Conservation (phyloP, 1,140 invertebrate species). For the Drosophila tristis region DNA sequence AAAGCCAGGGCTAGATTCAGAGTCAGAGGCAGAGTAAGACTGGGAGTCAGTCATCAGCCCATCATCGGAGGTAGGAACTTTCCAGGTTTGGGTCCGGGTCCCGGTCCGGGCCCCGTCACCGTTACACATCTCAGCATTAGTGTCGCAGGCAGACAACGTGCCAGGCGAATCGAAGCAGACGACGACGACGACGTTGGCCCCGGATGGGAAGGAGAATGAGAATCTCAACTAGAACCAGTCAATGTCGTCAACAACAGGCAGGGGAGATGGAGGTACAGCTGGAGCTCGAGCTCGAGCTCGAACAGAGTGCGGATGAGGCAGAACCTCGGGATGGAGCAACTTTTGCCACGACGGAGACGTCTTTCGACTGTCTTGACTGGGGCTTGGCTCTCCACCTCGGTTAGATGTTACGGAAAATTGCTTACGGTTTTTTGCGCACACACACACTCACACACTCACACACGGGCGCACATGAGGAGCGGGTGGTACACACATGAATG, state of each 20-base stretch:
- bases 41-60: constrained; percentile 41
- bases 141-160: constrained; percentile 74
- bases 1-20: neutral
- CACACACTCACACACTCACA: constrained; percentile 42
- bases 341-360: constrained; percentile 60
- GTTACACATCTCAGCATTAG: constrained; percentile 77
- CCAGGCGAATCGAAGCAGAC: constrained; percentile 72
- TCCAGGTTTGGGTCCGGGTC: constrained; percentile 23
- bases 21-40: constrained; percentile 29
- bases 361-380: constrained; percentile 69
- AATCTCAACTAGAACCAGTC: constrained; percentile 60
- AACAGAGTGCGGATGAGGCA: constrained; percentile 3
- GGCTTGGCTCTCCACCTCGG: constrained; percentile 41
- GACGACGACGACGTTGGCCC: constrained; percentile 4
- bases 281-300: constrained; percentile 1
- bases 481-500: constrained; percentile 69
- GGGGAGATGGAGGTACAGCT: constrained; percentile 11
- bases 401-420: constrained; percentile 83
- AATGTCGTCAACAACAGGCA: constrained; percentile 68
- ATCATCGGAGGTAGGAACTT: constrained; percentile 34
- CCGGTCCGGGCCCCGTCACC: constrained; percentile 47
- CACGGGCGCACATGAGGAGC: constrained; percentile 33
- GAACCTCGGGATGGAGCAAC: constrained; percentile 43
- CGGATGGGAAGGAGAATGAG: constrained; percentile 24
- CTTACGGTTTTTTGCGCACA: constrained; percentile 80